Conservation (phyloP, 1,140 invertebrate species). For the Lasioglossum albipes region DNA sequence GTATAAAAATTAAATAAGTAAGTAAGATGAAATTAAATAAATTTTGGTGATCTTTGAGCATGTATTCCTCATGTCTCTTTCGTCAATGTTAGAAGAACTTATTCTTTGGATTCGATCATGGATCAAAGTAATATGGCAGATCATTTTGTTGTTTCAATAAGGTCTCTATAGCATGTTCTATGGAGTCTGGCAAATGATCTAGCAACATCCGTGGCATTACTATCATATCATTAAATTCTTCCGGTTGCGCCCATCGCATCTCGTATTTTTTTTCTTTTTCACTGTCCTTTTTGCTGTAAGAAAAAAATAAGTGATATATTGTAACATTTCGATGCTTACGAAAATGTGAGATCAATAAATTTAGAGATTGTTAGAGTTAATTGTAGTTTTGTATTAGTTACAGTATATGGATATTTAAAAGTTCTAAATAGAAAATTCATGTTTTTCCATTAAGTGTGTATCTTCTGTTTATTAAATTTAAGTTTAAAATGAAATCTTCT, state of each 20-base stretch:
- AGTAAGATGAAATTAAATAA: not conserved
- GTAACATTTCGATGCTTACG: not conserved
- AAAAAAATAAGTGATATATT: not conserved
- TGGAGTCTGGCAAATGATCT: conserved; percentile 87
- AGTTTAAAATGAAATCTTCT: no score
- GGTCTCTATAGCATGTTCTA: conserved; percentile 84
- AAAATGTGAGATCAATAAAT: not conserved
- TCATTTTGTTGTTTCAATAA: conserved; percentile 79
- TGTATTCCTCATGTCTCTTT: not conserved
- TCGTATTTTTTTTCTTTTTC: conserved; percentile 80
- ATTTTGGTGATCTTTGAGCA: conserved; percentile 2
- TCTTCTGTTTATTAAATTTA: no score
- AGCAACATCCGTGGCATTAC: conserved; percentile 89
- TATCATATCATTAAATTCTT: conserved; percentile 87
- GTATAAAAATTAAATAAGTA: not conserved
- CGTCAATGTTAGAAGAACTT: conserved; percentile 25
- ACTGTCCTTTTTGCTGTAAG: conserved; percentile 63
- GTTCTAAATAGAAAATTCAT: no score
- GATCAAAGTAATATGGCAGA: conserved; percentile 70
- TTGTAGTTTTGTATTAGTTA: no score
- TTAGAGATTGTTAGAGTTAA: no score
- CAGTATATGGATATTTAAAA: no score
- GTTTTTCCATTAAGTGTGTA: no score
- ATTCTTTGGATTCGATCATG: conserved; percentile 43
- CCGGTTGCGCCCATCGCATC: conserved; percentile 87